Percentiles rank a stretch among this genome's conserved stretches.
Evolutionary conservation across 64 coral and sea anemone species (phyloP).

Genomic region (Cladopsammia gracilis): DNA sequence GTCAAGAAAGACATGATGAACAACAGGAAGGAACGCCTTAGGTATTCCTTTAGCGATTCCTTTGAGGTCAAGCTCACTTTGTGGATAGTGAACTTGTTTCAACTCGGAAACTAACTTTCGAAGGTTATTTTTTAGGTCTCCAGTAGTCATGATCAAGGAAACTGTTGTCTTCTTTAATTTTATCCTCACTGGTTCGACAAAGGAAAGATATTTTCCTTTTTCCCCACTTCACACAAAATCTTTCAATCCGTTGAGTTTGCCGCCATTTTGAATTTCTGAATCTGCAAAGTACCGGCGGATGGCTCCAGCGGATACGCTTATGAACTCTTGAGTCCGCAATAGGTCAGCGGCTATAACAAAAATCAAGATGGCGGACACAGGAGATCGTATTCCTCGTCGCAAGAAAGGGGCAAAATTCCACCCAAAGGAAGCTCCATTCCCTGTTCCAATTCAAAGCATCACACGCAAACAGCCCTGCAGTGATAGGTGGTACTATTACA

Average conservation of each 20-base stretch:
- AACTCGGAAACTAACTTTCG: conserved; percentile 91
- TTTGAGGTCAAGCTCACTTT: conserved; percentile 73
- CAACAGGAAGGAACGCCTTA: conserved; percentile 84
- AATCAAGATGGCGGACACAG: conserved; percentile 90
- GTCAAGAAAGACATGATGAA: conserved; percentile 91
- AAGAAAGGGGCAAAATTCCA: conserved; percentile 77
- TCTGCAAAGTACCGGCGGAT: background rate
- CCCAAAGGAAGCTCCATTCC: conserved; percentile 87
- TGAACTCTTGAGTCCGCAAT: background rate
- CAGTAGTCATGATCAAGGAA: conserved; percentile 79
- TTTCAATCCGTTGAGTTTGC: conserved; percentile 23
- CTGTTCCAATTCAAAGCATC: conserved; percentile 85
- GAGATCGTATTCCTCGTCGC: conserved; percentile 66
- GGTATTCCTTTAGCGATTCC: conserved; percentile 79
- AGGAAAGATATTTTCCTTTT: background rate
- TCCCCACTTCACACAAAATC: background rate
- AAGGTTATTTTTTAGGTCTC: conserved; percentile 97
- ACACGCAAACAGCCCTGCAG: conserved; percentile 59
- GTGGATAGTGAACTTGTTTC: conserved; percentile 84
- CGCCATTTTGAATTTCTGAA: conserved; percentile 64
- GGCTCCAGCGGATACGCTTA: background rate
- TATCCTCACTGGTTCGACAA: background rate
- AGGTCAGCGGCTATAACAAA: background rate
- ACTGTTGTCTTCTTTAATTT: background rate
- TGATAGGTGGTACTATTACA: conserved; percentile 93